Base-by-base conservation (phyloP, 1,140 invertebrate species). In the Drosophila melanica region DNA sequence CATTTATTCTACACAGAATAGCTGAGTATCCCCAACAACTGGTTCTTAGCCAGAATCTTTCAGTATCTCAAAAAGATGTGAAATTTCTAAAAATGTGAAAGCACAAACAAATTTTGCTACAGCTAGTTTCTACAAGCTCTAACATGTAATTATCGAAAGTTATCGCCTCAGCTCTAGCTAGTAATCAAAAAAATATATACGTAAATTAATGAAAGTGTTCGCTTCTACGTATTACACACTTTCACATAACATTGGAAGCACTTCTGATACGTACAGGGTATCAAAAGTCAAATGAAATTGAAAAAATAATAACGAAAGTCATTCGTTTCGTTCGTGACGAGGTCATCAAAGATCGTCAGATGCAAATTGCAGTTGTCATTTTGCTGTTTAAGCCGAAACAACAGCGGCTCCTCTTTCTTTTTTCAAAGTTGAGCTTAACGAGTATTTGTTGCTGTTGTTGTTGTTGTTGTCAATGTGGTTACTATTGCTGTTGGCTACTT, bases 301-400 rank as follows among this genome's bases (percentile, higher is more conserved):
- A 82, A 89, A 82, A 89, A 89, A 77, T 82, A 87, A 76, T 90
- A 90, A 85, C 71, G 87, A 90, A 90, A 90, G 87, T 86, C 79
- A 90, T 87, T 77, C 80, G 70, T 53, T 73, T 73, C 39, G 60
- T 75, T 85, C 87, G 87, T 90, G 87, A 90, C 87, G 87, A 90
- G 87, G 87, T 90, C 87, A 90, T 90, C 86, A 69, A 72, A 71
- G 86, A 90, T 90, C 77, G 59, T 55, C 65, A 54, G 53, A 82
- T 71, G 79, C 82, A 79, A 86, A 86, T 87, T 86, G 82, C 82
- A 71, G 53, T 71, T 70, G 74, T 77, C 72, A 76, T 68, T 80
- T 50, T 62, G 39, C 20, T n/a, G 41, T 23, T 6, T 30, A 37
- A 16, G n/a, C 45, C 44, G 54, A 39, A 42, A 5, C 33, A 35